Base-by-base conservation (phyloP, 1,140 invertebrate genomes). In the Aphis craccivora region DNA sequence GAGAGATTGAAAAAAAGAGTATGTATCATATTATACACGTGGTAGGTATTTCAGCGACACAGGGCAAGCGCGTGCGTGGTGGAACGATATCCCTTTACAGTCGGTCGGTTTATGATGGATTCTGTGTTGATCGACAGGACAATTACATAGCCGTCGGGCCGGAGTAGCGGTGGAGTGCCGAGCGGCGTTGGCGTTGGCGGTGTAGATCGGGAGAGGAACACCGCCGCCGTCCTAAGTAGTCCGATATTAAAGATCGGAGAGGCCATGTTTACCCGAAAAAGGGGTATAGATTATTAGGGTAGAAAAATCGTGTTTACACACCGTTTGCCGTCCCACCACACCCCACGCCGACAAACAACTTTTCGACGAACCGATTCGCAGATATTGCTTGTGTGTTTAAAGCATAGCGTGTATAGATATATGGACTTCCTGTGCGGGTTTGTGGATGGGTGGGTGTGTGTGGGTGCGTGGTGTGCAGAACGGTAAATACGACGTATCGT, bases 31-130 rank as follows among this genome's bases (percentile, higher is more conserved):
- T n/a, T n/a, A 45, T 20, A 48, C 30, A 87, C 86, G 37, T 40
- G 22, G 37, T 84, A 40, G 37, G 23, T 84, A 37, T 83, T 30
- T 25, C 35, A 37, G 7, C 9, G 9, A 18, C 48, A 2, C 48
- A 51, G 9, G 23, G 37, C 37, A 18, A 9, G 40, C 23, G 23
- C 87, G 45, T n/a, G 48, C 87, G 48, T 22, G 0, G 30, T 86
- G 22, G 48, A 22, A 83, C 76, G 91, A 60, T 92, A 53, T 84
- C 45, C 45, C n/a, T 83, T 76, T 51, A 51, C 76, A 51, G 76
- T 93, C 48, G 91, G 91, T 40, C 91, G 91, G 76, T 37, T 93
- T 93, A 93, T 86, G 91, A 93, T 93, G 91, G 48, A 93, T 93
- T 30, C 76, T 18, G 45, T 25, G 91, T 93, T 93, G 91, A 93